Percentiles rank a stretch among this genome's conserved stretches.
Conservation (phyloP, 2,797 vertebrate genomes). For the Harpagifer antarcticus region DNA sequence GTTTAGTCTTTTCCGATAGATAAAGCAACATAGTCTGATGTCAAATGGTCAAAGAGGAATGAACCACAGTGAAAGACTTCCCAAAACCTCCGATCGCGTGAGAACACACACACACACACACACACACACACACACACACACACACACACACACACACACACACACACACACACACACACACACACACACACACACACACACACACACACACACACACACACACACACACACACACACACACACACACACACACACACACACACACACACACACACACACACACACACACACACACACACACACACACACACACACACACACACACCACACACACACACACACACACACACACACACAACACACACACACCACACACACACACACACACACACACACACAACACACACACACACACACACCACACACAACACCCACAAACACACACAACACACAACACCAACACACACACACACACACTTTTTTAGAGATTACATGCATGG, state of each 20-base stretch:
- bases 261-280: conserved; percentile 20
- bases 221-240: neutral
- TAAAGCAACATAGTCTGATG: neutral
- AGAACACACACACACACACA: neutral
- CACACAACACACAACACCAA: conserved; percentile 7
- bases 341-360: too few species aligned
- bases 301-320: conserved; percentile 4
- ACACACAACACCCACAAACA: conserved; percentile 4
- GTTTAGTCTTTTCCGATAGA: too few species aligned
- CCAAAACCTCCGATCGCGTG: too few species aligned
- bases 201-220: conserved; percentile 1
- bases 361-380: conserved; percentile 16
- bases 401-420: neutral
- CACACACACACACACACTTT: conserved; percentile 24
- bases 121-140: conserved; percentile 2
- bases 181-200: conserved; percentile 18
- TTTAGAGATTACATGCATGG: conserved; percentile 68
- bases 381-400: conserved; percentile 20
- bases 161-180: conserved; percentile 2
- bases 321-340: conserved; percentile 10
- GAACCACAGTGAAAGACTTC: too few species aligned
- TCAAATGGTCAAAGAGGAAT: neutral
- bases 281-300: conserved; percentile 4
- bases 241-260: neutral
- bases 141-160: conserved; percentile 6